phyloP scores from a whole-genome alignment of 2,797 vertebrate species.

The Clarias laeviceps region DNA sequence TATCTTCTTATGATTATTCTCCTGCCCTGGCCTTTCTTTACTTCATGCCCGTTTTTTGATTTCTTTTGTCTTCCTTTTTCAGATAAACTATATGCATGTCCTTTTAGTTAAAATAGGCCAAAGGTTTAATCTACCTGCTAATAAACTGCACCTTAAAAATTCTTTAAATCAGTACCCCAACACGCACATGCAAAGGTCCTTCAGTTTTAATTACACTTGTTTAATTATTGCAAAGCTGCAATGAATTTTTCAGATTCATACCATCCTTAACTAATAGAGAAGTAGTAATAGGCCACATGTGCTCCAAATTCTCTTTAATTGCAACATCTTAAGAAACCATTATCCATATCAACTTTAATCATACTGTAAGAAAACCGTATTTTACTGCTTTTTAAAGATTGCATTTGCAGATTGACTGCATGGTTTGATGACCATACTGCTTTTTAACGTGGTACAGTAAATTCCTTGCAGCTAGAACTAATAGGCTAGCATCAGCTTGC shows the following conservation, averaged over 20 bases:
- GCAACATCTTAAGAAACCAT: constrained; percentile 14
- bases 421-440: constrained; percentile 19
- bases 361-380: not conserved
- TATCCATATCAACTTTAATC: not conserved
- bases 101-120: constrained; percentile 28
- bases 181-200: not conserved
- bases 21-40: constrained; percentile 37
- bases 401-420: not conserved
- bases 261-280: constrained; percentile 4
- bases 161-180: constrained; percentile 29
- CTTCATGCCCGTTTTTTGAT: not conserved
- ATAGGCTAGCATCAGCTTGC: constrained; percentile 35
- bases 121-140: constrained; percentile 32
- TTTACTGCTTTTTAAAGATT: not conserved
- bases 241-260: constrained; percentile 3
- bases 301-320: not conserved
- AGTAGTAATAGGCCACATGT: constrained; percentile 10
- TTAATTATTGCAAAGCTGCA: constrained; percentile 44
- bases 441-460: constrained; percentile 11
- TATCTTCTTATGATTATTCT: constrained; percentile 46
- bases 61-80: not conserved
- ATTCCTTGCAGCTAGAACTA: constrained; percentile 31
- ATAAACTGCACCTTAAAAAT: constrained; percentile 39
- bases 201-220: constrained; percentile 52
- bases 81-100: not conserved